Conservation (phyloP, 2,113 vertebrate genomes). For the Cyprinus carpio region DNA sequence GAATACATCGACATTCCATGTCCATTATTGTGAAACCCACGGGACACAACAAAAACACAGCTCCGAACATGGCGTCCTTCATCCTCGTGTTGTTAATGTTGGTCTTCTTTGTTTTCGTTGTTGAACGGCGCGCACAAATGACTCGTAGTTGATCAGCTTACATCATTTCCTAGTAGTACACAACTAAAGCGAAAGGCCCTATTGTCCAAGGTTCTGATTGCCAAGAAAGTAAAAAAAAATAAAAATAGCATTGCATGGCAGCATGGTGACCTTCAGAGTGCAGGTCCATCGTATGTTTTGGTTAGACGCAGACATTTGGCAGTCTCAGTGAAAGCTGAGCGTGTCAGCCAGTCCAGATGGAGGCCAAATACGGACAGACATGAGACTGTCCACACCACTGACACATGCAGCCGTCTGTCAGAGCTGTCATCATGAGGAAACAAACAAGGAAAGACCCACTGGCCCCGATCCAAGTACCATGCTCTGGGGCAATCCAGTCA, state of each 20-base stretch:
- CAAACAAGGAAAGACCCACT: slow-evolving; percentile 6
- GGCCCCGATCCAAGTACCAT: not conserved
- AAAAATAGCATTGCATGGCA: not conserved
- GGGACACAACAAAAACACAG: too few relatives aligned
- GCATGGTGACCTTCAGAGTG: not conserved
- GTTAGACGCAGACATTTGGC: slow-evolving; percentile 18
- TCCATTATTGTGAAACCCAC: too few relatives aligned
- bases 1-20: too few relatives aligned
- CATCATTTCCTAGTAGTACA: too few relatives aligned
- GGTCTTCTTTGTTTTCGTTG: too few relatives aligned
- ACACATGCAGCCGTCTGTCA: slow-evolving; percentile 22
- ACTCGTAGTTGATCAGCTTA: too few relatives aligned
- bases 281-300: slow-evolving; percentile 36
- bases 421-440: slow-evolving; percentile 8
- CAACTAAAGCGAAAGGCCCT: too few relatives aligned
- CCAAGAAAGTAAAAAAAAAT: not conserved
- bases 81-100: too few relatives aligned
- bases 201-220: slow-evolving; percentile 9
- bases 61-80: too few relatives aligned
- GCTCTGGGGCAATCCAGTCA: not conserved
- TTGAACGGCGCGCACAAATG: too few relatives aligned
- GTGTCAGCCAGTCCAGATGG: slow-evolving; percentile 21
- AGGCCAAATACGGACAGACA: slow-evolving; percentile 3
- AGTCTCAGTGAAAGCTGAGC: slow-evolving; percentile 9
- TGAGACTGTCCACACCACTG: not conserved